A percentile compares a stretch with the other conserved stretches of the same genome.
Conservation (phyloP, 2,888 invertebrate genomes). For the Limnephilus marmoratus region DNA sequence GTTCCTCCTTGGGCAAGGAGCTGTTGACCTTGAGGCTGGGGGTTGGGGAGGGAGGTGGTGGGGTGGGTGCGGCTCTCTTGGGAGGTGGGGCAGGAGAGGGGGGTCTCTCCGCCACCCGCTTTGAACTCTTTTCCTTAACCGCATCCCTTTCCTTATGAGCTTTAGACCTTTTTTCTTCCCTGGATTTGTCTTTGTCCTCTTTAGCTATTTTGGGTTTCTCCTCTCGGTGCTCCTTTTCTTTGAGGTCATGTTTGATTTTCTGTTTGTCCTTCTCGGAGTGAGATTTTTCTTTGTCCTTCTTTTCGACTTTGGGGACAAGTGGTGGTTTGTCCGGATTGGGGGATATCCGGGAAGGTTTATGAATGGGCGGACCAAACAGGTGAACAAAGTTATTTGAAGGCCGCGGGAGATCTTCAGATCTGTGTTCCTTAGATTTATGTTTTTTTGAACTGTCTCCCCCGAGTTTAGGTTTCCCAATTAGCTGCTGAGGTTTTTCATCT, state of each 20-base stretch:
- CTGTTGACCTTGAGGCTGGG: conserved; percentile 69
- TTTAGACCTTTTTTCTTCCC: conserved; percentile 75
- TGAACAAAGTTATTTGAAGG: conserved; percentile 84
- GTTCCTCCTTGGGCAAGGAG: conserved; percentile 61
- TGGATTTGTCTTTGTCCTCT: conserved; percentile 76
- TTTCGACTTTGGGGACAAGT: conserved; percentile 74
- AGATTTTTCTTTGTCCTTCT: conserved; percentile 78
- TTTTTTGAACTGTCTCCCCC: conserved; percentile 79
- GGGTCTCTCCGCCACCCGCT: conserved; percentile 73
- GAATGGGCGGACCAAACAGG: conserved; percentile 90
- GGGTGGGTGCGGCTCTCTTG: conserved; percentile 73
- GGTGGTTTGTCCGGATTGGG: conserved; percentile 69
- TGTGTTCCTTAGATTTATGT: conserved; percentile 78
- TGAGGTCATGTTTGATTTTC: conserved; percentile 75
- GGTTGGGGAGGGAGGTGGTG: conserved; percentile 68
- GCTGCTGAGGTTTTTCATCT: conserved; percentile 78
- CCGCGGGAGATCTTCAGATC: conserved; percentile 78
- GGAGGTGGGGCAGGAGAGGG: conserved; percentile 72
- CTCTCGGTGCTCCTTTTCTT: conserved; percentile 71
- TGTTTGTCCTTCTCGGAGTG: conserved; percentile 71
- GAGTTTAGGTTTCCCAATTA: conserved; percentile 85
- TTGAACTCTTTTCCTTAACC: conserved; percentile 77
- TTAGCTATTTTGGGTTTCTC: conserved; percentile 74
- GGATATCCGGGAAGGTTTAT: conserved; percentile 83
- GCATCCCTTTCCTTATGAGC: conserved; percentile 79